These are phyloP conservation scores for Epicampocera succincta DNA, from an alignment of 2,888 invertebrate species.

Conservation along the genomic window DNA sequence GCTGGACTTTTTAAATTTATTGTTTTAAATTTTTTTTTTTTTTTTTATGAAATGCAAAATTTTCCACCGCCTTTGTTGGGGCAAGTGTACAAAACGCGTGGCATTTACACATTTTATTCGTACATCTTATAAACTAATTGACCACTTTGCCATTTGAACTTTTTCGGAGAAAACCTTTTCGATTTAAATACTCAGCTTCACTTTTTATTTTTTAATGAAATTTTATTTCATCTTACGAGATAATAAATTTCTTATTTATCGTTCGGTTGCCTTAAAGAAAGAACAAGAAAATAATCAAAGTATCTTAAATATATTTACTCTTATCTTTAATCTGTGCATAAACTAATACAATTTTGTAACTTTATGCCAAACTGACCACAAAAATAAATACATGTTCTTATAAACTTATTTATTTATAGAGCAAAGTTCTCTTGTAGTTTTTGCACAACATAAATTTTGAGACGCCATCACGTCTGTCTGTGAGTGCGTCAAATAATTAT, in stretches of 20 bases:
- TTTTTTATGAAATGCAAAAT: too few species aligned
- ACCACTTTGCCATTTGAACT: slow-evolving; percentile 20
- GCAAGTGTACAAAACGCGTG: too few species aligned
- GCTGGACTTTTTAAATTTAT: too few species aligned
- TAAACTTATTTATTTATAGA: slow-evolving; percentile 31
- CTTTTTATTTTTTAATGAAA: slow-evolving; percentile 35
- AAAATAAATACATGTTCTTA: slow-evolving; percentile 38
- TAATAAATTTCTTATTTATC: slow-evolving; percentile 2
- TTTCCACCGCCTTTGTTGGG: too few species aligned
- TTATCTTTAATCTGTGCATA: slow-evolving; percentile 64
- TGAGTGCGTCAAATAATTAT: background rate
- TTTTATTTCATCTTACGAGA: slow-evolving; percentile 8
- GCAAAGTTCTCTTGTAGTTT: slow-evolving; percentile 36
- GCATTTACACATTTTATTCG: background rate
- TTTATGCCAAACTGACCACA: slow-evolving; percentile 64
- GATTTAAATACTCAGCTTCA: background rate
- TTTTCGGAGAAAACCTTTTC: background rate
- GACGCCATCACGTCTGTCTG: background rate
- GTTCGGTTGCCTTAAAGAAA: background rate
- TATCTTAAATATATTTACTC: slow-evolving; percentile 63
- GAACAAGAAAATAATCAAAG: slow-evolving; percentile 28
- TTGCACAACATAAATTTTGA: slow-evolving; percentile 28
- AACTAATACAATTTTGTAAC: slow-evolving; percentile 64
- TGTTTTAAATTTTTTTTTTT: too few species aligned
- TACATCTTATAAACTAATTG: slow-evolving; percentile 17